Evolutionary conservation across 2,113 vertebrate genomes (phyloP), one percentile per base, ranked within the genome.

Genomic region (Electrona antarctica): DNA sequence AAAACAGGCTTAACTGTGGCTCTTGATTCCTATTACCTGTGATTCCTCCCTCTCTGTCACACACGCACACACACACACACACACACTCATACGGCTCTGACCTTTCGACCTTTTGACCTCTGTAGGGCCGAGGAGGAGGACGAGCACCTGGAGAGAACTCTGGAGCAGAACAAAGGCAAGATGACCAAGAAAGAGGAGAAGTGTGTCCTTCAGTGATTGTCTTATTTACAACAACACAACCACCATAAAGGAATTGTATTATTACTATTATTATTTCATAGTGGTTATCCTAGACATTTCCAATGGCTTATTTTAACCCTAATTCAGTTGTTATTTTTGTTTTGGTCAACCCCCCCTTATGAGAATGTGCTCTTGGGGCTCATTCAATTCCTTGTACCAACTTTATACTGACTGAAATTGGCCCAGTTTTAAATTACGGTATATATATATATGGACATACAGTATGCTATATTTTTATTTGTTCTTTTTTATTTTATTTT

Each of bases 181-280:
- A 99, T 98, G 96, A 95, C 95, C 91, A 99, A 99, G 94, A 98
- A 98, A 86, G 97, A 98, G 89, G 97, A 99, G 91, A 99, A 99
- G 85, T 99, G 97, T 79, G 86, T 95, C 81, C 92, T 99, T 85
- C 97, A 99, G 72, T 99, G 94, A 97, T 74, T 51, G 78, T 75
- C 79, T 41, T 41, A 70, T 1, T 55, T 69, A 41, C 62, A 63
- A 46, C 58, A 33, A 56, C 47, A 56, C 33, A 55, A 81, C 45
- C 83, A 57, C 65, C 78, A 88, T 88, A 57, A 78, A 68, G 78
- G 80, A 88, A 84, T 80, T 81, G 89, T 85, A 84, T 67, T 75
- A 46, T 62, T 12, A 33, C 57, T 70, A 29, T 15, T 71, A 79
- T 81, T 65, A 65, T 87, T 80, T 88, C 62, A 76, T 74, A 71